Evolutionary conservation across 2,888 invertebrate genomes (phyloP).

Genomic region (Patella ulyssiponensis): DNA sequence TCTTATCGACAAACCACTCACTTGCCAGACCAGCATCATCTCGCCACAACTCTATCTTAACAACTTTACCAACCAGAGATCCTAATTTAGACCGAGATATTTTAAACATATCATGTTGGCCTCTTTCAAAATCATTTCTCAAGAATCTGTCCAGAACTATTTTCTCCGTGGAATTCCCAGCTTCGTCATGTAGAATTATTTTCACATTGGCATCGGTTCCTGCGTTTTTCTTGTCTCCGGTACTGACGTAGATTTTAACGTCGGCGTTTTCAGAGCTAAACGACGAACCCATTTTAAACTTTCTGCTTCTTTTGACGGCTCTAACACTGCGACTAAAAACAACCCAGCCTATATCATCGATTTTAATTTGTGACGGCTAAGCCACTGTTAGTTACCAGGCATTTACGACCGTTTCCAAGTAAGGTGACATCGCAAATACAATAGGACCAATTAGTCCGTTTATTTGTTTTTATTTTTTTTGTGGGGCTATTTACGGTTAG

Average conservation of each 20-base stretch:
- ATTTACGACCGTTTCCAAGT: too few species aligned
- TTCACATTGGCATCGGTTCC: slow-evolving; percentile 72
- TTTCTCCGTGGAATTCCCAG: slow-evolving; percentile 61
- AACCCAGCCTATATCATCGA: too few species aligned
- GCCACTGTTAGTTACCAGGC: too few species aligned
- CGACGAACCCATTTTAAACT: slow-evolving; percentile 33
- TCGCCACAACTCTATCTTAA: slow-evolving; percentile 70
- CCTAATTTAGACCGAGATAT: slow-evolving; percentile 32
- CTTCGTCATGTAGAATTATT: slow-evolving; percentile 68
- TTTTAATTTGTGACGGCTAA: too few species aligned
- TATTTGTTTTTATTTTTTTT: too few species aligned
- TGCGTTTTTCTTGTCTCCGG: slow-evolving; percentile 71
- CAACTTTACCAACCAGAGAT: slow-evolving; percentile 44
- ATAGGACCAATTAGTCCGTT: too few species aligned
- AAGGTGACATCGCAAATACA: too few species aligned
- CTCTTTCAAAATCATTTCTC: slow-evolving; percentile 68
- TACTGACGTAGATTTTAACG: slow-evolving; percentile 69
- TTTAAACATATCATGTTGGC: slow-evolving; percentile 66
- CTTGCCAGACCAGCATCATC: slow-evolving; percentile 67
- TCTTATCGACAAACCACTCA: slow-evolving; percentile 71
- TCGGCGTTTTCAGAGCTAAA: slow-evolving; percentile 33
- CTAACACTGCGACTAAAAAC: too few species aligned
- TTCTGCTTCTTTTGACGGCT: neutral
- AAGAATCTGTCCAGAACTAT: slow-evolving; percentile 68
- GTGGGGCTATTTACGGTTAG: too few species aligned